phyloP scores from a whole-genome alignment of 1,140 invertebrate species.

The Hycleus phaleratus region DNA sequence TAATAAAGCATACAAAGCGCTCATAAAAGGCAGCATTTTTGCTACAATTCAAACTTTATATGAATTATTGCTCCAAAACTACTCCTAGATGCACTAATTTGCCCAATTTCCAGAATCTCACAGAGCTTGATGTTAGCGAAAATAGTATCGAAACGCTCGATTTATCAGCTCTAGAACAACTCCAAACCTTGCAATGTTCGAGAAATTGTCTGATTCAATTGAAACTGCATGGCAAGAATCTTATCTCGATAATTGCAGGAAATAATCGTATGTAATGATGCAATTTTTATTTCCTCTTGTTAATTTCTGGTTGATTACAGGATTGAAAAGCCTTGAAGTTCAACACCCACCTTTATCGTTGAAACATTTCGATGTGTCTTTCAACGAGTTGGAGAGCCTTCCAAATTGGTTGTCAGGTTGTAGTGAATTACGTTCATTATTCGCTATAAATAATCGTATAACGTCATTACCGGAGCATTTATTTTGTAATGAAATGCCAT shows the following conservation, averaged over 20 bases:
- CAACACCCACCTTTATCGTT: conserved; percentile 58
- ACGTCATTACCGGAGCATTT: conserved; percentile 61
- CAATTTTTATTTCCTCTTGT: background rate
- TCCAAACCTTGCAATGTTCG: conserved; percentile 64
- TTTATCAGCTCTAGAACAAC: conserved; percentile 58
- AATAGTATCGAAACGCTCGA: conserved; percentile 69
- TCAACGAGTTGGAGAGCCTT: conserved; percentile 64
- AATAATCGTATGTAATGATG: conserved; percentile 58
- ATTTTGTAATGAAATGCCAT: conserved; percentile 61
- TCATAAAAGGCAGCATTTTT: no score
- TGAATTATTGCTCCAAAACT: no score
- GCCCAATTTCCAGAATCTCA: conserved; percentile 50
- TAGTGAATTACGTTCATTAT: conserved; percentile 60
- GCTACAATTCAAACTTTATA: no score
- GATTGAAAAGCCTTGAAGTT: conserved; percentile 56
- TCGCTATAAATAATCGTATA: conserved; percentile 67
- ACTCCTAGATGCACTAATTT: conserved; percentile 10
- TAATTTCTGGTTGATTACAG: conserved; percentile 43
- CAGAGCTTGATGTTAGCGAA: conserved; percentile 69
- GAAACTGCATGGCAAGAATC: conserved; percentile 56
- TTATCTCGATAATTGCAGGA: conserved; percentile 62
- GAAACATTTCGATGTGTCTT: conserved; percentile 66
- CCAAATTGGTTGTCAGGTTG: conserved; percentile 74
- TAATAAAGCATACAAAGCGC: no score
- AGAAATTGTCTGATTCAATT: conserved; percentile 61